A percentile compares a stretch with the other conserved stretches of the same genome.
phyloP scores from a whole-genome alignment of 2,888 invertebrate genomes.

The Hartigia nigra region DNA sequence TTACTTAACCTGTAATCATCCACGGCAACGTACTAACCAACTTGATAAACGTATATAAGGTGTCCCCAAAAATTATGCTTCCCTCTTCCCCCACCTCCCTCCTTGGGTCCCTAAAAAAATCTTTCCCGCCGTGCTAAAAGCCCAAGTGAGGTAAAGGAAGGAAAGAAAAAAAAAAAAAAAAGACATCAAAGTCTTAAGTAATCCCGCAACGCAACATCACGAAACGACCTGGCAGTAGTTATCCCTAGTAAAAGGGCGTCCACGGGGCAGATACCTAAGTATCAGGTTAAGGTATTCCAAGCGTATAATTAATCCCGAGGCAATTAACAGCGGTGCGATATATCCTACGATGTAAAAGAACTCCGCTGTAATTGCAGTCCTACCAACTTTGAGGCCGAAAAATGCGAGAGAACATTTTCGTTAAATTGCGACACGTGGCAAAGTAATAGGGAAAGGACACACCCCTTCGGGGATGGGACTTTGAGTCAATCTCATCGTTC shows the following conservation, averaged over 20 bases:
- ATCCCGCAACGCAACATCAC: neutral
- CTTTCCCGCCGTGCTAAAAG: too few species aligned
- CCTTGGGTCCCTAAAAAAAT: too few species aligned
- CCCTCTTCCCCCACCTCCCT: too few species aligned
- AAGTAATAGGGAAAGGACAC: neutral
- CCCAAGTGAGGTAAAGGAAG: too few species aligned
- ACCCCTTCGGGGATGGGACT: neutral
- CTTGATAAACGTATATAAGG: neutral
- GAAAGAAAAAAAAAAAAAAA: too few species aligned
- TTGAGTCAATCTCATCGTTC: neutral
- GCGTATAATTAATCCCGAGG: neutral
- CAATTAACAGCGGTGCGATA: neutral
- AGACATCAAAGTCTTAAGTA: too few species aligned
- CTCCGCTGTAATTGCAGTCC: neutral
- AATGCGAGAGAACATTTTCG: neutral
- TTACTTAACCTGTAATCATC: neutral
- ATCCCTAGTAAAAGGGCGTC: neutral
- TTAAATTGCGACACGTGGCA: neutral
- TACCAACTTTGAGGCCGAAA: neutral
- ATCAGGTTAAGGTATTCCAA: neutral
- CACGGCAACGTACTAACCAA: neutral
- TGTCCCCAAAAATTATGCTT: neutral
- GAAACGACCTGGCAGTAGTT: neutral
- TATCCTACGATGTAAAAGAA: neutral
- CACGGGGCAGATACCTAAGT: neutral